Evolutionary conservation across 2,113 vertebrate species (phyloP), one percentile per base, ranked within the genome.

Genomic region (Ciconia boyciana): DNA sequence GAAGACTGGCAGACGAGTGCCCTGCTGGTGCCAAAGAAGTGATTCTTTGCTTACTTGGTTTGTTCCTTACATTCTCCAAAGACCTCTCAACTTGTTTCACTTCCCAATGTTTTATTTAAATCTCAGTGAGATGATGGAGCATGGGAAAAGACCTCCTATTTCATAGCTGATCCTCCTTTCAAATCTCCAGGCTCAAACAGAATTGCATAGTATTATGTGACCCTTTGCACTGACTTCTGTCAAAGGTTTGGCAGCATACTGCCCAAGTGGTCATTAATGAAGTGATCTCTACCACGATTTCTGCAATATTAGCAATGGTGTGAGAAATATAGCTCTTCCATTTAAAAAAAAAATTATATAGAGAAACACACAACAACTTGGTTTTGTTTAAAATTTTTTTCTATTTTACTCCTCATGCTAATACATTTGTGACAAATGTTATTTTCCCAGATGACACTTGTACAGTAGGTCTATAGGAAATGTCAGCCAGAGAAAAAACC

Each of bases 31-130:
- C 83, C 95, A 94, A 75, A 96, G 82, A 69, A 96, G 79, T 48
- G 80, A 95, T 84, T 86, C 88, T 92, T 96, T 94, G 58, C 94
- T 94, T 83, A 81, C 55, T 70, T 64, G 36, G 78, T 95, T 97
- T 95, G 94, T 96, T 96, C 90, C 70, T 96, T 83, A 80, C 88
- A 48, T 51, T 96, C 85, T 87, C 95, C 97, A 94, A 97, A 94
- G 89, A 96, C 86, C 83, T 94, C 83, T 91, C 94, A 93, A 78
- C 94, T 91, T 95, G 44, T 95, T 97, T 97, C 92, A 81, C 89
- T 97, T 94, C 93, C 52, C 94, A 64, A 89, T 97, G 94, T 97
- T 98, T 98, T 98, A 96, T 98, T 98, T 95, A 98, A 76, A 41
- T 94, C 87, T 97, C 94, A 84, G 94, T 9, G 65, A 97, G 93